Evolutionary conservation across 2,888 invertebrate species (phyloP).

Genomic region (Calameuta filiformis): DNA sequence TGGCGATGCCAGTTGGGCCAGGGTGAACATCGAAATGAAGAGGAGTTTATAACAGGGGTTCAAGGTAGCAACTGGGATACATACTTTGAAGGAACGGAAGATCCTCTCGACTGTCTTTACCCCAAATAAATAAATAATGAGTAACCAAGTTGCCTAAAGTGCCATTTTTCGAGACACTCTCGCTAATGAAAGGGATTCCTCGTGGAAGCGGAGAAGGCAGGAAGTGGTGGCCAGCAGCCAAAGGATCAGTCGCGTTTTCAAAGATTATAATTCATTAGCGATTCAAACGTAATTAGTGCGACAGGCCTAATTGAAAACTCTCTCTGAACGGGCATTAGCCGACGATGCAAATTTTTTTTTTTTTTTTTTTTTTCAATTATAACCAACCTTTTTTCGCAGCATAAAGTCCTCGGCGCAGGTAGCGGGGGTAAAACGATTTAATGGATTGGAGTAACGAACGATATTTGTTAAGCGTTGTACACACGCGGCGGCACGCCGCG

Average conservation of each 20-base stretch:
- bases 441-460: slow-evolving; percentile 28
- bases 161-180: background rate
- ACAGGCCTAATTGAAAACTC: background rate
- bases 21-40: background rate
- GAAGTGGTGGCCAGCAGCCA: background rate
- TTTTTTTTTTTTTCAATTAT: background rate
- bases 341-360: background rate
- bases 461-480: slow-evolving; percentile 30
- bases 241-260: background rate
- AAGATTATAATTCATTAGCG: background rate
- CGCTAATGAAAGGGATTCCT: background rate
- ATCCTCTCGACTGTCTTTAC: background rate
- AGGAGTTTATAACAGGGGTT: background rate
- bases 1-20: background rate
- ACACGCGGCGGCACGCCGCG: slow-evolving; percentile 31
- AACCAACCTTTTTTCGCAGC: background rate
- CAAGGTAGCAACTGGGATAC: background rate
- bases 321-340: background rate
- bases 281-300: background rate
- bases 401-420: background rate
- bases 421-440: slow-evolving; percentile 24
- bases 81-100: background rate
- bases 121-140: background rate
- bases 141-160: background rate
- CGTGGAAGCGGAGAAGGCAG: background rate